Evolutionary conservation across 2,797 vertebrate species (phyloP).

Genomic region (Xenopus petersii): DNA sequence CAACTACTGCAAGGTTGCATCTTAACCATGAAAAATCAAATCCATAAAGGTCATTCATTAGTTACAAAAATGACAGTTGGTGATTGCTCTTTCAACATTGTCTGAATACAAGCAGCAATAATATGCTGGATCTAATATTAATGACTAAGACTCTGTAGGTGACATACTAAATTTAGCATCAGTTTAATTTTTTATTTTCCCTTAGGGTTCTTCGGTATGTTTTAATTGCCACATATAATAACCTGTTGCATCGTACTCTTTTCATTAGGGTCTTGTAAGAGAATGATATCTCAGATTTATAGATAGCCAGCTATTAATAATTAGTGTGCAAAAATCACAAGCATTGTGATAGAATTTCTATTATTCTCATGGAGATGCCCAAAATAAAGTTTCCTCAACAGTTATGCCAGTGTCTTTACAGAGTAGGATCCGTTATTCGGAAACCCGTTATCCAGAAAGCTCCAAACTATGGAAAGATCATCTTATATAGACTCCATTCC

Average conservation of each 20-base stretch:
- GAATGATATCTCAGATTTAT: not conserved
- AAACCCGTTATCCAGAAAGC: too few relatives aligned
- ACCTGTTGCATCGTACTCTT: not conserved
- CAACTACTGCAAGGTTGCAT: not conserved
- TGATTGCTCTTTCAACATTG: conserved; percentile 12
- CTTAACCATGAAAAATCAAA: conserved; percentile 7
- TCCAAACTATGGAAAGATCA: too few relatives aligned
- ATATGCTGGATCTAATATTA: conserved; percentile 26
- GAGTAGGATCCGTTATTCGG: too few relatives aligned
- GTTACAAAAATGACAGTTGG: conserved; percentile 5
- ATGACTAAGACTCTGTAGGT: conserved; percentile 12
- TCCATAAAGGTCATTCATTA: conserved; percentile 18
- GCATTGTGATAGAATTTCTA: too few relatives aligned
- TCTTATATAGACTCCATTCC: too few relatives aligned
- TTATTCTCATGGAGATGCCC: too few relatives aligned
- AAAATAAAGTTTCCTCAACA: too few relatives aligned
- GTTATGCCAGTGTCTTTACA: too few relatives aligned
- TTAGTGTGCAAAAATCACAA: too few relatives aligned
- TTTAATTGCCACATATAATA: conserved; percentile 30
- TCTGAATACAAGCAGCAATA: conserved; percentile 14
- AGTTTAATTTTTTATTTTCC: conserved; percentile 9
- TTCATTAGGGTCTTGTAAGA: not conserved
- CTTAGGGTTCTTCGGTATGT: not conserved
- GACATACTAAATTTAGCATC: conserved; percentile 8
- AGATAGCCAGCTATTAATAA: too few relatives aligned